These are phyloP conservation scores for Halcyon chelicuti DNA, from an alignment of 2,797 vertebrate genomes.

Conservation along the genomic window DNA sequence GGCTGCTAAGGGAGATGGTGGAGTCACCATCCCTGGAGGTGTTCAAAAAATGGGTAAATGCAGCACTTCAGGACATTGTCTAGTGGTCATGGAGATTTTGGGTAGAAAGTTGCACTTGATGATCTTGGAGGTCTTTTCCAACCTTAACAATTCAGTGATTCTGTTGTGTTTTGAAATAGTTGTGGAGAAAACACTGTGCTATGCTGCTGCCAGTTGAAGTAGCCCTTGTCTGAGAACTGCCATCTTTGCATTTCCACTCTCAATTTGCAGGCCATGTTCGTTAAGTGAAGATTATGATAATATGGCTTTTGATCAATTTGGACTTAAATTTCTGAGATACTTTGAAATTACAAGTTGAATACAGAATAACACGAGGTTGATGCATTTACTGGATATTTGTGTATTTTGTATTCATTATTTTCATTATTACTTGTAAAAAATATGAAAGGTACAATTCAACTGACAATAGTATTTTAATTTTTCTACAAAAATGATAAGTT, in stretches of 20 bases:
- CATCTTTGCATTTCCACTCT: not conserved
- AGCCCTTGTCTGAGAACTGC: not conserved
- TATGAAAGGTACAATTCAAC: not conserved
- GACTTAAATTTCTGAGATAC: not conserved
- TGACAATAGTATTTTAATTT: not conserved
- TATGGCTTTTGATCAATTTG: not conserved
- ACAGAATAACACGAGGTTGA: not conserved
- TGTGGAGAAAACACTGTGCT: accelerated
- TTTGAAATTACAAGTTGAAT: not conserved
- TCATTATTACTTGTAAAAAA: not conserved
- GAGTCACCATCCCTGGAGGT: too few relatives aligned
- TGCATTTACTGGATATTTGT: not conserved
- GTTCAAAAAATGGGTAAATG: too few relatives aligned
- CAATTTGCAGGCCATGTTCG: not conserved
- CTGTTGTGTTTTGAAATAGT: not conserved
- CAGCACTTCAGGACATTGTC: too few relatives aligned
- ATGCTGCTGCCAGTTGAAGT: not conserved
- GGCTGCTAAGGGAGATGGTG: too few relatives aligned
- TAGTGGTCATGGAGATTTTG: too few relatives aligned
- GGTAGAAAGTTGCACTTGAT: too few relatives aligned
- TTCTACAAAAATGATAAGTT: not conserved
- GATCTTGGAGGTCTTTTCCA: too few relatives aligned
- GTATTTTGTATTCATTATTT: not conserved
- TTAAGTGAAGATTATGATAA: not conserved
- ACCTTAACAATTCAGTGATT: too few relatives aligned